Percentiles rank a stretch among this genome's conserved stretches.
These are phyloP conservation scores for Toxotes jaculatrix DNA, from an alignment of 2,113 vertebrate genomes.

Conservation along the genomic window DNA sequence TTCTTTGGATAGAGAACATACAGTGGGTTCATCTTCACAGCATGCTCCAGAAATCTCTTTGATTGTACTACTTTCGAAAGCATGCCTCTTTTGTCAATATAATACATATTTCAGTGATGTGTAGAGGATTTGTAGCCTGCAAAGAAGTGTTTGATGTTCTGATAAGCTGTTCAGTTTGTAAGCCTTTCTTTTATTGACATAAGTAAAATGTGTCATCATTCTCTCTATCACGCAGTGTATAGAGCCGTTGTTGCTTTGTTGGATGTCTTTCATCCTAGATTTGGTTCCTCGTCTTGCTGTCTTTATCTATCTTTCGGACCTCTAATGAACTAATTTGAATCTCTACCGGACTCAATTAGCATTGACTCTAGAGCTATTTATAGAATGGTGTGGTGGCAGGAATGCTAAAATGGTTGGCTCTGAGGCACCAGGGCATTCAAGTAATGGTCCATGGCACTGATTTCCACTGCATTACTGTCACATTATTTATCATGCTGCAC, in stretches of 20 bases:
- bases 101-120: not conserved
- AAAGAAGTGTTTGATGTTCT: conserved; percentile 10
- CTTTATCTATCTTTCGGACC: conserved; percentile 14
- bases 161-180: not conserved
- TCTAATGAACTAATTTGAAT: conserved; percentile 62
- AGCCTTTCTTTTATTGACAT: not conserved
- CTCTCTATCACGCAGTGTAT: not conserved
- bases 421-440: conserved; percentile 42
- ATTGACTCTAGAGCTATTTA: conserved; percentile 64
- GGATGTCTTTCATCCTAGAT: not conserved
- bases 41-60: not conserved
- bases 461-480: conserved; percentile 61
- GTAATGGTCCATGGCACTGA: conserved; percentile 44
- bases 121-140: not conserved
- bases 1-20: not conserved
- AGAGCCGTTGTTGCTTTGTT: conserved; percentile 12
- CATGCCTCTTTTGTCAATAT: not conserved
- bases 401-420: conserved; percentile 54
- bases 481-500: conserved; percentile 50
- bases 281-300: conserved; percentile 9
- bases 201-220: conserved; percentile 16
- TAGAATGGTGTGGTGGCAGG: conserved; percentile 50
- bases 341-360: conserved; percentile 50
- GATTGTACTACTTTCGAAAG: not conserved
- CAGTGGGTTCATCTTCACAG: not conserved